Percentiles rank a stretch among this genome's conserved stretches.
Conservation (phyloP, 2,797 vertebrate species). For the Pseudocheirus occidentalis region DNA sequence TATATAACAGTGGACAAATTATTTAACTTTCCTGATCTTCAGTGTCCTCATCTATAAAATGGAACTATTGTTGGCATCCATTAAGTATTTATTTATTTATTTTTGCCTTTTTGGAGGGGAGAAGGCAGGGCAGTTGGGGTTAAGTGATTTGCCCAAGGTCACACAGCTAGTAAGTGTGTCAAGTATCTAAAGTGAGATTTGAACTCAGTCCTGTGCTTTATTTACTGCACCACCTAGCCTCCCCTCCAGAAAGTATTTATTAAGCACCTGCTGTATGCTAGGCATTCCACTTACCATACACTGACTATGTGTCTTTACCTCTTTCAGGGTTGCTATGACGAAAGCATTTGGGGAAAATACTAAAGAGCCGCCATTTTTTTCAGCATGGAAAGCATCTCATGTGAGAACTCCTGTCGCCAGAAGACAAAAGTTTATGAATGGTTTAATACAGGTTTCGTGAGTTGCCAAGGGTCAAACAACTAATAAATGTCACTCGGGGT, state of each 20-base stretch:
- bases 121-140: too few species aligned
- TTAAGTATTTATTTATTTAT: too few species aligned
- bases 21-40: neutral
- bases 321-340: neutral
- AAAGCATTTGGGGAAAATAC: neutral
- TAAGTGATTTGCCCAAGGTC: too few species aligned
- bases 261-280: neutral
- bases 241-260: neutral
- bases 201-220: too few species aligned
- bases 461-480: neutral
- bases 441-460: neutral
- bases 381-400: neutral
- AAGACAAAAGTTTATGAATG: neutral
- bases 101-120: too few species aligned
- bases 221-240: too few species aligned
- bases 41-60: neutral
- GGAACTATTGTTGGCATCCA: neutral
- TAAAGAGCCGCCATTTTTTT: neutral
- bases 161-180: too few species aligned
- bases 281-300: neutral
- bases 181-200: too few species aligned
- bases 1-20: neutral
- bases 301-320: neutral
- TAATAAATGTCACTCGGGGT: neutral
- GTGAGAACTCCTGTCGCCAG: neutral